Percentiles rank a stretch among this genome's conserved stretches.
phyloP scores from a whole-genome alignment of 2,888 invertebrate genomes.

The Chloroclysta siterata region DNA sequence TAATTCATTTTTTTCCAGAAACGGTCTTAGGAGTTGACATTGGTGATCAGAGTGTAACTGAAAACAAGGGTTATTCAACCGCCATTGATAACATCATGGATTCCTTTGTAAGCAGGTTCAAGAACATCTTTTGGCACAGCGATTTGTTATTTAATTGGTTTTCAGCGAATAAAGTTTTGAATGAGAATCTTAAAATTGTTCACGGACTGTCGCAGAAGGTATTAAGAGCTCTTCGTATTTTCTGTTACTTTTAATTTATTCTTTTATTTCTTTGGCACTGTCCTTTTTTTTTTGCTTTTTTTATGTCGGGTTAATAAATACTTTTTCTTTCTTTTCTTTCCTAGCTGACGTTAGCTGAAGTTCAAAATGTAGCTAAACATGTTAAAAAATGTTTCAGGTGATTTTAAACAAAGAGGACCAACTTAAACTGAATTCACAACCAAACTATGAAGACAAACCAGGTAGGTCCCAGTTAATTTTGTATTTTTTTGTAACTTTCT shows the following conservation, averaged over 20 bases:
- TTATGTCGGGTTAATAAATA: no score
- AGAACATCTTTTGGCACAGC: conserved; percentile 3
- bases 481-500: no score
- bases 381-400: conserved; percentile 8
- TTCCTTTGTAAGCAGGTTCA: conserved; percentile 5
- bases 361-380: no score
- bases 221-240: neutral
- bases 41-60: conserved; percentile 1
- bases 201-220: conserved; percentile 6
- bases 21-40: conserved; percentile 10
- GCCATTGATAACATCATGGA: conserved; percentile 6
- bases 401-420: conserved; percentile 6
- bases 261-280: no score
- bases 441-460: neutral
- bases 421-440: neutral
- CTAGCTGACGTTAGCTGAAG: no score
- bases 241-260: no score
- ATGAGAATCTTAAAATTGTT: conserved; percentile 7
- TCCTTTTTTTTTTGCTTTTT: no score
- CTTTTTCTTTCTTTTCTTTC: no score
- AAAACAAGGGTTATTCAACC: conserved; percentile 1
- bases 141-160: conserved; percentile 7
- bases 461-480: neutral
- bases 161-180: neutral
- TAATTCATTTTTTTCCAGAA: conserved; percentile 1